phyloP scores from a whole-genome alignment of 2,113 vertebrate species.

The Mesoclemmys tuberculata region DNA sequence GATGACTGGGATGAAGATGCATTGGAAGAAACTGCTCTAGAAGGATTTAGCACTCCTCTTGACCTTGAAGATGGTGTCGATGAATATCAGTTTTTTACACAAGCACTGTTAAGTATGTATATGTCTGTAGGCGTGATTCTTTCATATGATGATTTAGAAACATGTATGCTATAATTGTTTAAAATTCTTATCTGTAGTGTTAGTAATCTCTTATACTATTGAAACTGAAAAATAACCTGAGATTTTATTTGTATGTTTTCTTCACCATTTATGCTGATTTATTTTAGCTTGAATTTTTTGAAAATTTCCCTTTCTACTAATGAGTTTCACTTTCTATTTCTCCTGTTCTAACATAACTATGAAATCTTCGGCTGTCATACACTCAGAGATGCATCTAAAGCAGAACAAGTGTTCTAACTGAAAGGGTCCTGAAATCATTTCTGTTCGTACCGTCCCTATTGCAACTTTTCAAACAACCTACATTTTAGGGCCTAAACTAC shows the following conservation, averaged over 20 bases:
- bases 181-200: neutral
- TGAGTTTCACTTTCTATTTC: neutral
- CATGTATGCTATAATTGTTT: neutral
- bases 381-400: neutral
- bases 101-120: slow-evolving; percentile 88
- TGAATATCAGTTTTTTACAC: slow-evolving; percentile 95
- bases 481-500: neutral
- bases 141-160: rapidly evolving
- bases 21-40: slow-evolving; percentile 93
- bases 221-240: neutral
- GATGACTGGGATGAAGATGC: slow-evolving; percentile 96
- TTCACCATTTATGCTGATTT: neutral
- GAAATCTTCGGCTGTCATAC: neutral
- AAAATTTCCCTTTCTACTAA: neutral
- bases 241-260: neutral
- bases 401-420: neutral
- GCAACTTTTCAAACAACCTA: neutral
- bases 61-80: slow-evolving; percentile 94
- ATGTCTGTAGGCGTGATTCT: neutral
- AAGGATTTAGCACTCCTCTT: slow-evolving; percentile 94
- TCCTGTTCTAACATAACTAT: neutral
- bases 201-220: neutral
- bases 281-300: neutral
- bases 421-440: neutral
- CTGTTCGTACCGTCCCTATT: neutral